Evolutionary conservation across 30 jellyfish, hydroid and myxozoan genomes (phyloP), one percentile per base, ranked within the genome.

Genomic region (Pelagia noctiluca): DNA sequence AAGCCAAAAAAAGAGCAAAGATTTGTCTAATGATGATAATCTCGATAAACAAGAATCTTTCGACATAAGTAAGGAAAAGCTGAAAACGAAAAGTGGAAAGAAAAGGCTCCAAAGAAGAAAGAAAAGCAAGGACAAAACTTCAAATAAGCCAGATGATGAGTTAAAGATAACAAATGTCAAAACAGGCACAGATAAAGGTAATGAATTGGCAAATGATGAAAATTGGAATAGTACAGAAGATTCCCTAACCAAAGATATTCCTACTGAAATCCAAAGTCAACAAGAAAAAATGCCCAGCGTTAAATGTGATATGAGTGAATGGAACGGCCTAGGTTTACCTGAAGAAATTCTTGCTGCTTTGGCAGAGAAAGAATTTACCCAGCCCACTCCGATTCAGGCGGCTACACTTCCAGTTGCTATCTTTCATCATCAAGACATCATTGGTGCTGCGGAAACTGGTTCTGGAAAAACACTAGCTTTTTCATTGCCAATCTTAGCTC

Each of bases 371-470:
- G 79, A 82, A n/a, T 93, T 93, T 52, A 35, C 79, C 8, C 78
- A 52, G 30, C 97, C 97, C 42, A 87, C 97, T 37, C 96, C 97
- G 67, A 93, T 93, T n/a, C 99, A 93, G 68, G 49, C 80, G 3
- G 94, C 84, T 46, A 35, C 94, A 13, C 35, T 93, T 54, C 99
- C 99, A 23, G 69, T 67, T 12, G 96, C 97, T 26, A 87, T 93
- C 31, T 70, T 68, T 30, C 80, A 74, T 30, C 84, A 71, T 29
- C 88, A 94, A 33, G 99, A 94, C 70, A 80, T 89, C 18, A 85
- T 94, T 21, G 99, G 97, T 21, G 99, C 99, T 28, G 99, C 99
- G 13, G 99, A 94, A 80, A 94, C 99, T 54, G 99, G 99, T 5
- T 94, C 99, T 49, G 99, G 99, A 19, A 94, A 94, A 60, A 94